Conservation (phyloP, 2,888 invertebrate species). For the Ephialtes manifestator region DNA sequence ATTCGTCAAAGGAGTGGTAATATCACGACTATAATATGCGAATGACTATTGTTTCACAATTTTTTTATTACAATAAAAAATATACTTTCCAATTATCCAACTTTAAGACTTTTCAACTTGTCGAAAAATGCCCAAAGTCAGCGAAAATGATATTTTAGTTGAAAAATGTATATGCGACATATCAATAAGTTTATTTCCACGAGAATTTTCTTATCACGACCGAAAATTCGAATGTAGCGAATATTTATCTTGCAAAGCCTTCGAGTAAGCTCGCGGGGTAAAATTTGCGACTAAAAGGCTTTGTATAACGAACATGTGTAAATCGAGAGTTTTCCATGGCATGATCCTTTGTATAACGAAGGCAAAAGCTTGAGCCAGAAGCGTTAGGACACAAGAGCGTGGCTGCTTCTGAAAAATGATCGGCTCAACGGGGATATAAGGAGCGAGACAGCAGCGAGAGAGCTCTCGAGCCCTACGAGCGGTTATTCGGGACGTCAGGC, state of each 20-base stretch:
- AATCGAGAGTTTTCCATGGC: conserved; percentile 29
- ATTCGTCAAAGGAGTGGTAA: too few species aligned
- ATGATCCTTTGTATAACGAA: conserved; percentile 53
- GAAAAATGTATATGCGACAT: too few species aligned
- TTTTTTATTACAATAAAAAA: too few species aligned
- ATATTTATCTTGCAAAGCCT: conserved; percentile 5
- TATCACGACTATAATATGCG: too few species aligned
- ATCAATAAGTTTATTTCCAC: not conserved
- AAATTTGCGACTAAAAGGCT: conserved; percentile 34
- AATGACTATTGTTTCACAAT: too few species aligned
- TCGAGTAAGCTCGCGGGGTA: not conserved
- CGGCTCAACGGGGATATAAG: conserved; percentile 68
- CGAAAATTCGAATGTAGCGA: not conserved
- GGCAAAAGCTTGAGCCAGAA: conserved; percentile 14
- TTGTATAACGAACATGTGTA: conserved; percentile 24
- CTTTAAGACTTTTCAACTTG: too few species aligned
- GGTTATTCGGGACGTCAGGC: conserved; percentile 42
- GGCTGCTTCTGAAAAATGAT: conserved; percentile 69
- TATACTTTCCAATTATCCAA: too few species aligned
- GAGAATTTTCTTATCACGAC: not conserved
- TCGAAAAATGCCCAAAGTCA: too few species aligned
- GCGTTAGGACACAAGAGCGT: conserved; percentile 20
- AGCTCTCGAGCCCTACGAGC: conserved; percentile 52
- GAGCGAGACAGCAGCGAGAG: conserved; percentile 35
- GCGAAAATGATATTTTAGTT: not conserved